Base-by-base conservation (phyloP, 2,888 invertebrate species). In the Trissolcus brochymenae region DNA sequence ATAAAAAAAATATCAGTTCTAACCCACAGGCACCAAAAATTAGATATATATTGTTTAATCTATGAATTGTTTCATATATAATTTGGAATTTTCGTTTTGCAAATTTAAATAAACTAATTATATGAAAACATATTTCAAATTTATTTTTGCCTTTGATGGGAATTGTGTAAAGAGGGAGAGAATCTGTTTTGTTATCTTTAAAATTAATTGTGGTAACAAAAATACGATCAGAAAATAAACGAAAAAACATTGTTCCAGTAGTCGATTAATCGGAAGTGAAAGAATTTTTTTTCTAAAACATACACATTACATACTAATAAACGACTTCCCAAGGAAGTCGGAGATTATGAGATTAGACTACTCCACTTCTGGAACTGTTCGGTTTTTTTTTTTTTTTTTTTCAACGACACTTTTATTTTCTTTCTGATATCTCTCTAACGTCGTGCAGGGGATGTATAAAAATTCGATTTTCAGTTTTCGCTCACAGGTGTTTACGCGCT, bases 291-390 rank as follows among this genome's bases (percentile, higher is more conserved):
- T 81, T 81, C 82, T 77, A 68, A 79, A 82, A 79, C 81, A 80
- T 67, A 77, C 80, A 76, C 79, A 79, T 79, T 81, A 82, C 83
- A 83, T 84, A 86, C 87, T 88, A 88, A 89, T 86, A 88, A 89
- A 89, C 86, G 89, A 88, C 89, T 89, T 89, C 89, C 89, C 85
- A 87, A 88, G 89, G 88, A 89, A 88, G 86, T 86, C 79, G 83
- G 86, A 87, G 89, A 88, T 89, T 89, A 89, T 83, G 83, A 87
- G 89, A 88, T 89, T 89, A 88, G 85, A 82, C 35, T 35, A 35
- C 35, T 82, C 79, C 55, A 81, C 80, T 81, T 81, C 75, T 78
- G 65, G 71, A 79, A 76, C 76, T 64, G 61, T 43, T 75, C 51
- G 46, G 64, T 25, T 68, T 57, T 71, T 43, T 76, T 61, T 57